Base-by-base conservation (phyloP, 1,140 invertebrate species). In the Saccostrea glomerata region DNA sequence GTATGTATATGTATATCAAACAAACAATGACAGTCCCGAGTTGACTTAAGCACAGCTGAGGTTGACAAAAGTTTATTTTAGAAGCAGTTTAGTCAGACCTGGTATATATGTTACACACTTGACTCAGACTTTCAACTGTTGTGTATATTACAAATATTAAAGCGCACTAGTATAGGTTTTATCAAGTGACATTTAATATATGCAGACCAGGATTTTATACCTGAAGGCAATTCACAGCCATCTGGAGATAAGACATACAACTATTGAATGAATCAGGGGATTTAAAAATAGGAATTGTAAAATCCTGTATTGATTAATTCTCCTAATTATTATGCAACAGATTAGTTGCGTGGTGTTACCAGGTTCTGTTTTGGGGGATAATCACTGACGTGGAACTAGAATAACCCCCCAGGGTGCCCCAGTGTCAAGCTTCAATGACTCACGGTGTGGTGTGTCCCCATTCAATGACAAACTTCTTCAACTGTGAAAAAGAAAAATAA, bases 151-250 rank as follows among this genome's bases (percentile, higher is more conserved):
- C 47, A 47, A 7, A 47, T 9, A 47, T 47, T 47, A 6, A 47
- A 47, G 47, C 9, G 9, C 47, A 47, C 47, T 47, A 47, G 25
- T 77, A 25, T 25, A 77, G 25, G 23, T 40, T 77, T 77, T 77
- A 77, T 30, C 70, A 36, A 63, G 58, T 63, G 70, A 23, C 70
- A 36, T 77, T 77, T 77, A 77, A 77, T 77, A 77, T 36, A 77
- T 77, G 70, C 70, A 36, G 23, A 77, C 23, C 70, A 77, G 70
- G 70, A 77, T 77, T 77, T 77, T 36, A 36, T 77, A 66, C 60
- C 60, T 66, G 60, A 20, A 36, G 25, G 25, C 70, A 30, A 77
- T 36, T 0, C 25, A 63, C 70, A 73, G 70, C 30, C 15, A 66
- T 63, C 17, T 30, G 25, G 13, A 77, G 70, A 77, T 77, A 77